These are phyloP conservation scores for Scolopax bukidnonensis DNA, from an alignment of 2,797 vertebrate species.

Conservation along the genomic window DNA sequence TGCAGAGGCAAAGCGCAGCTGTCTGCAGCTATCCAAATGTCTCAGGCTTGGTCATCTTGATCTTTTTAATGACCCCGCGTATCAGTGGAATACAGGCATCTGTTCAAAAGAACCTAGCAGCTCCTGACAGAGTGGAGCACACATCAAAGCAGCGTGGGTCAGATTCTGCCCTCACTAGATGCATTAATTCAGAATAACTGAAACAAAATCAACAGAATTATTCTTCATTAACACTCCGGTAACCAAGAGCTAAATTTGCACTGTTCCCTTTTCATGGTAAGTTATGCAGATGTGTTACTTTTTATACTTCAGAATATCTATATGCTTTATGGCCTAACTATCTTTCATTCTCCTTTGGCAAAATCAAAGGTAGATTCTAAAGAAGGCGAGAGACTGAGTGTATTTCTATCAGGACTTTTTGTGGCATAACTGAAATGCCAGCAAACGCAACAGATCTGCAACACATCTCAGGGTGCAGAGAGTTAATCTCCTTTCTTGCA, in stretches of 20 bases:
- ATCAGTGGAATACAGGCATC: conserved; percentile 57
- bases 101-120: conserved; percentile 64
- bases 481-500: conserved; percentile 62
- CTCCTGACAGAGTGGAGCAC: conserved; percentile 62
- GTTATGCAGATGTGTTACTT: background rate
- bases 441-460: conserved; percentile 32
- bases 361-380: background rate
- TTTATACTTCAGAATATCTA: background rate
- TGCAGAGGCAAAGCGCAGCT: conserved; percentile 4
- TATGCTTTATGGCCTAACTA: background rate
- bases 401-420: background rate
- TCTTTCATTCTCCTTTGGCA: background rate
- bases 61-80: conserved; percentile 53
- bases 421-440: background rate
- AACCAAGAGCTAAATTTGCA: background rate
- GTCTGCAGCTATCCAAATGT: conserved; percentile 27
- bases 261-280: background rate
- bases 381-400: background rate
- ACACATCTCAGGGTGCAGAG: conserved; percentile 23
- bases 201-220: conserved; percentile 50
- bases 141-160: conserved; percentile 57
- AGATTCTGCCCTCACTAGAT: conserved; percentile 24
- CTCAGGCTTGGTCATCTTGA: conserved; percentile 69
- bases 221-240: background rate
- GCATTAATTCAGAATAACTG: conserved; percentile 34